phyloP scores from a whole-genome alignment of 2,797 vertebrate species.

The Neosilurus mollespiculum region DNA sequence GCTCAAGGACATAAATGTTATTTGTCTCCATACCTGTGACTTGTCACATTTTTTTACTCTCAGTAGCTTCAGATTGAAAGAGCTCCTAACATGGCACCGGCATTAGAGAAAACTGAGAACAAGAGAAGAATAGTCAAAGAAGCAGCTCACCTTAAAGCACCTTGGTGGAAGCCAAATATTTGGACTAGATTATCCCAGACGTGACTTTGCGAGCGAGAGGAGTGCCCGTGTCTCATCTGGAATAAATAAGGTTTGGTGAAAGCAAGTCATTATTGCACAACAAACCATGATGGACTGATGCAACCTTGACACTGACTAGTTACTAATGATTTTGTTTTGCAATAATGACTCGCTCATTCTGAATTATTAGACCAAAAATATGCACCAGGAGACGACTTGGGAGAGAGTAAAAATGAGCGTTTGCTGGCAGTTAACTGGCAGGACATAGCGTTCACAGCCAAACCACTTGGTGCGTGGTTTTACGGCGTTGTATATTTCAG shows the following conservation, averaged over 20 bases:
- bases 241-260: constrained; percentile 12
- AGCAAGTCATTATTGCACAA: constrained; percentile 18
- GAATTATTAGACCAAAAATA: constrained; percentile 16
- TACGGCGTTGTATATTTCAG: constrained; percentile 1
- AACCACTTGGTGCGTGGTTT: constrained; percentile 4
- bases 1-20: not conserved
- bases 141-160: constrained; percentile 13
- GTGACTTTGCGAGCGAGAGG: not conserved
- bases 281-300: constrained; percentile 9
- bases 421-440: constrained; percentile 18
- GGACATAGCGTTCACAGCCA: not conserved
- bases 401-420: constrained; percentile 15
- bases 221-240: constrained; percentile 16
- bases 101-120: constrained; percentile 17
- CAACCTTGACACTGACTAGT: not conserved
- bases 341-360: constrained; percentile 19
- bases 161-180: constrained; percentile 2
- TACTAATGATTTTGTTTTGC: constrained; percentile 34
- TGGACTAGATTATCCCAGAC: not conserved
- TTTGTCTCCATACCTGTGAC: not conserved
- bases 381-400: constrained; percentile 24
- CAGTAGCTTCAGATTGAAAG: not conserved
- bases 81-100: constrained; percentile 37
- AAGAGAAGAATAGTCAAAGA: not conserved
- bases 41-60: not conserved